Conservation (phyloP, 2,888 invertebrate genomes). For the Lasioglossum pauxillum region DNA sequence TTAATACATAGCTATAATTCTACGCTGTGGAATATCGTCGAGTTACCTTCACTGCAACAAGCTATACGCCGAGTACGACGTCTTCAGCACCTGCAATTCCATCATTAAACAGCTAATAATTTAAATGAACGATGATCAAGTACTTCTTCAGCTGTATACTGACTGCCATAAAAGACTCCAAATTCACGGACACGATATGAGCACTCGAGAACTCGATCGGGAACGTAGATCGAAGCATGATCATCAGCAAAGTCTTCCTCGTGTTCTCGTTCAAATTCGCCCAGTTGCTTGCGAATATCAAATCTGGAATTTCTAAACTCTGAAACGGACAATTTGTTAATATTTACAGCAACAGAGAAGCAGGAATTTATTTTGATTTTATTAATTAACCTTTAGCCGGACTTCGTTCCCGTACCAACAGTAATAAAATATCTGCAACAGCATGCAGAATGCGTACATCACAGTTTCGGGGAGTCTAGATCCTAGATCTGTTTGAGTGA, state of each 20-base stretch:
- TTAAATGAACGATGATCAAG: neutral
- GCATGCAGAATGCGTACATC: slow-evolving; percentile 51
- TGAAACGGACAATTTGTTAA: neutral
- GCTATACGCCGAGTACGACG: slow-evolving; percentile 49
- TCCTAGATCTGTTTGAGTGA: slow-evolving; percentile 41
- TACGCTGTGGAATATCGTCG: too few species aligned
- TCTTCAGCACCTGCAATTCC: slow-evolving; percentile 44
- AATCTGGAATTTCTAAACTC: neutral
- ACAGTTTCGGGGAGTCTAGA: slow-evolving; percentile 37
- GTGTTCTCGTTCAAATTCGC: neutral
- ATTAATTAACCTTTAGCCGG: slow-evolving; percentile 3
- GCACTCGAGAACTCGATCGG: neutral
- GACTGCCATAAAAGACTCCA: neutral
- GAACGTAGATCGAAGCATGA: neutral
- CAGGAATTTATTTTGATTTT: too few species aligned
- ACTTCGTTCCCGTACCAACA: slow-evolving; percentile 58
- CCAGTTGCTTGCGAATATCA: neutral
- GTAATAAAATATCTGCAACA: slow-evolving; percentile 69
- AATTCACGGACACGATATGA: neutral
- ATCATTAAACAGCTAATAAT: neutral
- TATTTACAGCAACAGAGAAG: neutral
- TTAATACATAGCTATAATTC: neutral
- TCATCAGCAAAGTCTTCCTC: neutral
- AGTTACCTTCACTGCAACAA: slow-evolving; percentile 22
- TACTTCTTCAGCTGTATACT: neutral